phyloP scores from a whole-genome alignment of 2,888 invertebrate genomes.

The Andrena camellia region DNA sequence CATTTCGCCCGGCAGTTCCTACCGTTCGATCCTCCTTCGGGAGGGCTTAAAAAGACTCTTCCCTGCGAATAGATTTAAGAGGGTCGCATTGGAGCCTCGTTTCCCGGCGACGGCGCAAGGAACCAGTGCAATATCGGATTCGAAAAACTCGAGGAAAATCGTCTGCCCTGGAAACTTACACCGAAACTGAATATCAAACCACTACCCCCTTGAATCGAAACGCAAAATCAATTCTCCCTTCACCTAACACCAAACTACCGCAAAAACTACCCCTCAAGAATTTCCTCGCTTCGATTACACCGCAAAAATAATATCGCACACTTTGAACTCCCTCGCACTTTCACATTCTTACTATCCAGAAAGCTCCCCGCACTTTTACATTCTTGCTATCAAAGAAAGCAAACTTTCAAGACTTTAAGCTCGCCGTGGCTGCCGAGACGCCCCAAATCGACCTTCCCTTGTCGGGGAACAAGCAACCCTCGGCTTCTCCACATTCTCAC shows the following conservation, averaged over 20 bases:
- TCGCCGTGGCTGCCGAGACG: no score
- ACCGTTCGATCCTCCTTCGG: constrained; percentile 9
- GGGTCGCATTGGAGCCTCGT: constrained; percentile 13
- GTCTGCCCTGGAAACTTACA: background rate
- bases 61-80: constrained; percentile 22
- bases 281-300: background rate
- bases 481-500: constrained; percentile 13
- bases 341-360: no score
- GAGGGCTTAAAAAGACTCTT: constrained; percentile 23
- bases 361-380: no score
- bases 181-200: constrained; percentile 24
- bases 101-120: constrained; percentile 15
- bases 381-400: no score
- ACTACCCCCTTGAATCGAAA: background rate
- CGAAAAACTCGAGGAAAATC: constrained; percentile 27
- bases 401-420: no score
- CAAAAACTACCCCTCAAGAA: background rate
- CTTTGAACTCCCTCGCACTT: background rate
- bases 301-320: background rate
- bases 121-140: constrained; percentile 41
- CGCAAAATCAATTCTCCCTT: background rate
- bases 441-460: constrained; percentile 11
- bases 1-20: constrained; percentile 7
- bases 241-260: background rate
- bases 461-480: background rate